Percentiles rank a stretch among this genome's conserved stretches.
These are phyloP conservation scores for Corydoras maculifer DNA, from an alignment of 2,113 vertebrate species.

Conservation along the genomic window DNA sequence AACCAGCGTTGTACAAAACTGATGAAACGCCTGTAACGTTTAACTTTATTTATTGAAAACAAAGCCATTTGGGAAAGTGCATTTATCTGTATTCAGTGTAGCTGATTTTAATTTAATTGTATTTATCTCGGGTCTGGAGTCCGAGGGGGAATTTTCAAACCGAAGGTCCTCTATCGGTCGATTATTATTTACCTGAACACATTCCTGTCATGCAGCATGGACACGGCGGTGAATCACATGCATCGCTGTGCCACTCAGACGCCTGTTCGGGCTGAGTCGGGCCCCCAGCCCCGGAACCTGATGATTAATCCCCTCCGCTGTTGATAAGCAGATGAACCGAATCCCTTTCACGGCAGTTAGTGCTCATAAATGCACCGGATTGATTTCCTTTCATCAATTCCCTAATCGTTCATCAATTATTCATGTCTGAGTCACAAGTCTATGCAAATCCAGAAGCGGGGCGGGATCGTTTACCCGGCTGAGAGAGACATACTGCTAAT, in stretches of 20 bases:
- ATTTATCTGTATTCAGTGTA: conserved; percentile 24
- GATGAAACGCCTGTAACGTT: conserved; percentile 24
- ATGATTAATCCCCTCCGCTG: conserved; percentile 7
- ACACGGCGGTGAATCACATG: too few species aligned
- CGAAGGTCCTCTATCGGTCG: conserved; percentile 39
- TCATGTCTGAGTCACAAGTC: conserved; percentile 10
- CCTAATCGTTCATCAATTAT: background rate
- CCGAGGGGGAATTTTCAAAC: conserved; percentile 36
- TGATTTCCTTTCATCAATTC: background rate
- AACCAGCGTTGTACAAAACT: conserved; percentile 24
- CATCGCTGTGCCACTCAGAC: too few species aligned
- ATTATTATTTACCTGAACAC: conserved; percentile 13
- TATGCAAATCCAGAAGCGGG: conserved; percentile 28
- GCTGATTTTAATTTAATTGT: conserved; percentile 10
- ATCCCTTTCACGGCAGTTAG: background rate
- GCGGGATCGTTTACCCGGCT: background rate
- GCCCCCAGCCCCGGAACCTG: background rate
- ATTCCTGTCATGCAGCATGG: background rate
- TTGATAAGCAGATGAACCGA: background rate
- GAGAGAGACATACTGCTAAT: background rate
- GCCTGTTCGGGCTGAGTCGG: background rate
- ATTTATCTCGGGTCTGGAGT: background rate
- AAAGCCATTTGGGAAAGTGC: conserved; percentile 29
- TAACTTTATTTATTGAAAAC: conserved; percentile 33
- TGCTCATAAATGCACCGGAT: background rate